Evolutionary conservation across 37 sponge, comb jelly and placozoan genomes (phyloP).

Genomic region (Ephydatia muelleri): DNA sequence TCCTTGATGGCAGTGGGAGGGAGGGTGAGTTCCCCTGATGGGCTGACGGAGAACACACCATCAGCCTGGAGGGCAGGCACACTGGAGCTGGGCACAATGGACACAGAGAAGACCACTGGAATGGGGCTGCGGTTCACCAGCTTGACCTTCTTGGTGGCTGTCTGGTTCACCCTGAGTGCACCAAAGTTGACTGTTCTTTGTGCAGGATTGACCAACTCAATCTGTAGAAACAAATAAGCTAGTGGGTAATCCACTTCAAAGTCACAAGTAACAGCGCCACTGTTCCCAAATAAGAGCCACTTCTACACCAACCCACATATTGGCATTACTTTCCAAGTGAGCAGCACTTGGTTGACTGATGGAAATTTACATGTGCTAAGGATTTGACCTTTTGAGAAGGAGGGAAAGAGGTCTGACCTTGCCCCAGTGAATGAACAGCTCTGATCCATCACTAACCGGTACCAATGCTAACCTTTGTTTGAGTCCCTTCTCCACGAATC

Average conservation of each 20-base stretch:
- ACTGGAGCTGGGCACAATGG: conserved; percentile 57
- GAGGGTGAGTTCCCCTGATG: conserved; percentile 70
- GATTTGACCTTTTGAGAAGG: no score
- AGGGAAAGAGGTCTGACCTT: no score
- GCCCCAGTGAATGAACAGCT: no score
- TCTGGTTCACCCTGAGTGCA: conserved; percentile 70
- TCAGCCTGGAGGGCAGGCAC: conserved; percentile 27
- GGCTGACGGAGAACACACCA: conserved; percentile 64
- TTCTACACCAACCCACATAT: no score
- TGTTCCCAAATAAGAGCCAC: no score
- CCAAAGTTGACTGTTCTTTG: conserved; percentile 87
- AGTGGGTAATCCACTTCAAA: no score
- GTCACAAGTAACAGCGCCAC: no score
- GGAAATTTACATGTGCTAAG: no score
- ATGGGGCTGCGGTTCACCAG: conserved; percentile 83
- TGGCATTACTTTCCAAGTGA: no score
- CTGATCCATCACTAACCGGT: no score
- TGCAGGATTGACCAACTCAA: conserved; percentile 79
- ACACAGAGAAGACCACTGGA: conserved; percentile 66
- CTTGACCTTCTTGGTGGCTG: conserved; percentile 54
- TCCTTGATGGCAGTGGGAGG: conserved; percentile 55
- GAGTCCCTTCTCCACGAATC: conserved; percentile 84
- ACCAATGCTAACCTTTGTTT: conserved; percentile 62
- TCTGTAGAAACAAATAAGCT: no score
- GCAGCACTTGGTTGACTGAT: no score